Evolutionary conservation across 2,797 vertebrate genomes (phyloP), one percentile per base, ranked within the genome.

Genomic region (Hephaestus fuliginosus): DNA sequence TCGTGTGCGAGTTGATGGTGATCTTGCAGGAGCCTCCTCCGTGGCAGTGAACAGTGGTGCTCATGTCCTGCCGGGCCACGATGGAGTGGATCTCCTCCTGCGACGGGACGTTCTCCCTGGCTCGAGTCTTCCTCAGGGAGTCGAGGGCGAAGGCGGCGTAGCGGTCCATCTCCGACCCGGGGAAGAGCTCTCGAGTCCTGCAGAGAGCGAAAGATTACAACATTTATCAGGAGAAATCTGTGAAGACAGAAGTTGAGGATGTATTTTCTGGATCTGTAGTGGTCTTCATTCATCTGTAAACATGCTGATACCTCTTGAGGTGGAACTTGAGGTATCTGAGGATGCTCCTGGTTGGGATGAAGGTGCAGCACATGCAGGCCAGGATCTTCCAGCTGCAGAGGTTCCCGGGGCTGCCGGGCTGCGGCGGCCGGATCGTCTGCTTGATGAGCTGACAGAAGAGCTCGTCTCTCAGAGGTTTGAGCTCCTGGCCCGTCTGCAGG

Each of bases 21-120:
- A 99, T 99, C 93, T 98, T 98, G 94, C 98, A 99, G 83, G 97
- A 98, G 7, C 98, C 98, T 3, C 98, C 98, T 0, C 98, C 98
- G 0, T 99, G 98, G 88, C 98, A 99, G 76, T 99, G 96, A 9
- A 99, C 97, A 0, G 96, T 98, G 82, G 98, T 97, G 36, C 95
- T 97, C 97, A 99, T 98, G 72, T 99, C 98, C 93, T 98, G 97
- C 51, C 97, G 95, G 51, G 95, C 86, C 60, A 99, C 96, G 72
- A 99, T 95, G 22, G 97, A 94, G 56, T 96, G 94, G 74, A 99
- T 97, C 93, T 99, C 98, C 90, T 97, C 97, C 57, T 97, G 96
- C 0, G 98, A 99, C 0, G 98, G 97, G 77, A 99, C 97, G 78
- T 97, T 97, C 92, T 99, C 98, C 65, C 98, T 90, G 88, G 95